Base-by-base conservation (phyloP, 2,888 invertebrate genomes). In the Nipponacmea schrenckii region DNA sequence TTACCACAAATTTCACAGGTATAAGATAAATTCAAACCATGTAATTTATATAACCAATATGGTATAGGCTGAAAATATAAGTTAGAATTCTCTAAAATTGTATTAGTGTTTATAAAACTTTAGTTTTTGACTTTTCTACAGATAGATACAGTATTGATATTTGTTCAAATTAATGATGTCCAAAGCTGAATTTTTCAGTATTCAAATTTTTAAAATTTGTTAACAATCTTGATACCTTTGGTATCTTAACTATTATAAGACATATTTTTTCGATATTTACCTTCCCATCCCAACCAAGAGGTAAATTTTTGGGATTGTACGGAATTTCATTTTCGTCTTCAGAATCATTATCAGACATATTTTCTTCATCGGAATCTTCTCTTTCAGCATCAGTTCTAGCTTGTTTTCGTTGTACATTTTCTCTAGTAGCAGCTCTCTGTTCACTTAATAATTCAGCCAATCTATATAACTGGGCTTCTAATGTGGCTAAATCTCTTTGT, bases 1-100 rank as follows among this genome's bases (percentile, higher is more conserved):
- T 99, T 99, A 31, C 99, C 99, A 89, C 99, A 99, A 79, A 99
- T 99, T 90, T 99, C 99, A 89, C 99, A 99, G 74, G 95, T 96
- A 89, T 98, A 99, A 87, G 96, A 97, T 76, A 99, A 97, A 89
- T 99, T 99, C 14, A 99, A 91, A 0, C 99, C 99, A 87, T 99
- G 99, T 8, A 99, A 91, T 89, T 99, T 99, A 91, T 99, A 99
- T 70, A 99, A 90, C 98, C 98, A 98, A 90, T 98, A 98, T 0
- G 98, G 98, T 74, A 92, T 92, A 8, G 92, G 92, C 89, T 91
- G 87, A 87, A 89, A 89, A 73, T 39, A 39, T 39, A n/a, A n/a
- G n/a, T n/a, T n/a, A n/a, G 81, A 83, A 77, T 79, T 3, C 31
- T 31, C 31, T 31, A 3, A 31, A 31, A 3, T 31, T 31, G 2